Percentiles rank a stretch among this genome's conserved stretches.
Conservation (phyloP, 2,113 vertebrate species). For the Sinosuthora webbiana region DNA sequence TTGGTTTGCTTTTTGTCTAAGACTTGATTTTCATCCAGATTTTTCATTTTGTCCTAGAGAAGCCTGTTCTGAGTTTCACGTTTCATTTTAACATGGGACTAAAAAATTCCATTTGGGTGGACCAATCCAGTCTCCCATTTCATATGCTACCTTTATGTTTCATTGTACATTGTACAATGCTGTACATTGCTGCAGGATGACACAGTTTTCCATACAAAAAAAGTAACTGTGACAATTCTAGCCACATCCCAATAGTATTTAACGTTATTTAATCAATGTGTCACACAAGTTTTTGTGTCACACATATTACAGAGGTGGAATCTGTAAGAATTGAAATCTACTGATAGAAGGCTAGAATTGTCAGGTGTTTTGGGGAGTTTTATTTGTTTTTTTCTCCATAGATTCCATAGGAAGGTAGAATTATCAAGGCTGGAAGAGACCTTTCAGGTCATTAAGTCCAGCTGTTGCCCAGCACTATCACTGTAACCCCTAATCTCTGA, state of each 20-base stretch:
- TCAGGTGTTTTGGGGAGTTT: neutral
- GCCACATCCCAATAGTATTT: neutral
- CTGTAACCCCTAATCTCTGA: neutral
- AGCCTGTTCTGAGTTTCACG: neutral
- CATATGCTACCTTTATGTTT: neutral
- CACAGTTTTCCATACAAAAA: neutral
- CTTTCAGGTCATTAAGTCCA: neutral
- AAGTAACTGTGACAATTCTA: neutral
- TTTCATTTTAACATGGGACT: conserved; percentile 31
- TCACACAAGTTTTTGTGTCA: neutral
- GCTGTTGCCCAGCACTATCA: neutral
- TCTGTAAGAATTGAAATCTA: neutral
- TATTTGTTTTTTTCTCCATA: neutral
- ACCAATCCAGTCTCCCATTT: neutral
- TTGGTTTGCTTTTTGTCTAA: neutral
- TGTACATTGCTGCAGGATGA: neutral
- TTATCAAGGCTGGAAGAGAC: neutral
- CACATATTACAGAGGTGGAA: neutral
- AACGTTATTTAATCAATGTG: neutral
- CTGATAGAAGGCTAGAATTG: neutral
- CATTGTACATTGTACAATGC: neutral
- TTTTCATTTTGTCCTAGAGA: neutral
- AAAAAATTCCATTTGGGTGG: neutral
- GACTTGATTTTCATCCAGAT: neutral
- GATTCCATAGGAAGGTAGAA: neutral